phyloP scores from a whole-genome alignment of 2,113 vertebrate species.

The Chionomys nivalis region DNA sequence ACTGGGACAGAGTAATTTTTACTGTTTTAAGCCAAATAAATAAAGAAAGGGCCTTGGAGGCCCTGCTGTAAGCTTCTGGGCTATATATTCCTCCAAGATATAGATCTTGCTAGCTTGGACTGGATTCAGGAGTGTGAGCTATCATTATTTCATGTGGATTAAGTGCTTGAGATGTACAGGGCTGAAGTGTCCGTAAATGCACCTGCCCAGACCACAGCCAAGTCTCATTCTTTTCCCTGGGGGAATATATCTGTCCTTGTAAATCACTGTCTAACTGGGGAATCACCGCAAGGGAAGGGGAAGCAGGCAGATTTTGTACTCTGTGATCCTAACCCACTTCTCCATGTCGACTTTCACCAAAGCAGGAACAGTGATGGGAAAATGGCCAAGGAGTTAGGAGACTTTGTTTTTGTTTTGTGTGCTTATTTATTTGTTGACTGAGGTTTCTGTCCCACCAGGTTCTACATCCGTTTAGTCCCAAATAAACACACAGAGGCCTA shows the following conservation, averaged over 20 bases:
- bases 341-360: not conserved
- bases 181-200: constrained; percentile 17
- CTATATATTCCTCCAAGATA: not conserved
- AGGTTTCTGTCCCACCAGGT: no score
- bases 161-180: constrained; percentile 41
- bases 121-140: not conserved
- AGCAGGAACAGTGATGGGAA: not conserved
- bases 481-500: no score
- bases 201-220: constrained; percentile 34
- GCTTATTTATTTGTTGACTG: not conserved
- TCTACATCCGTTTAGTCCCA: no score
- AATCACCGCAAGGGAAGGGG: not conserved
- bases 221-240: constrained; percentile 25
- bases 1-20: not conserved
- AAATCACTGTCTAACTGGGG: not conserved
- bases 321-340: not conserved
- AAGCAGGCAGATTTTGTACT: not conserved
- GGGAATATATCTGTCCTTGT: not conserved
- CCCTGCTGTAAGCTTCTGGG: not conserved
- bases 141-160: constrained; percentile 46
- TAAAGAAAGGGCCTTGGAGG: not conserved
- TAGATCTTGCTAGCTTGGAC: constrained; percentile 20
- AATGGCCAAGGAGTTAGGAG: not conserved
- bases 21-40: not conserved
- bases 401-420: not conserved